phyloP scores from a whole-genome alignment of 1,140 invertebrate genomes.

The Calliphora vicina region DNA sequence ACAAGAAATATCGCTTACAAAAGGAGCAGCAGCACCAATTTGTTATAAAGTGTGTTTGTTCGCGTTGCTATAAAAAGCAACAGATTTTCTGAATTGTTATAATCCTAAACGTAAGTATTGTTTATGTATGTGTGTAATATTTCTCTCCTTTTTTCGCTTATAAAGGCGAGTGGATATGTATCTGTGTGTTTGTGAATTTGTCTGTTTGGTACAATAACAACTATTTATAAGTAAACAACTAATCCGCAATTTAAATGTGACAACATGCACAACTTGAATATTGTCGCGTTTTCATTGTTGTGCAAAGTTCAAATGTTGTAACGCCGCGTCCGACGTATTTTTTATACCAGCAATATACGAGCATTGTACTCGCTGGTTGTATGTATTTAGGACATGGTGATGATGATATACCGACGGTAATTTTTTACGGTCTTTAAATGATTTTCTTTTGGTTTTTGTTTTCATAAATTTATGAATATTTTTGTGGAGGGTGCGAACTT shows the following conservation, averaged over 20 bases:
- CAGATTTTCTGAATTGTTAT: constrained; percentile 63
- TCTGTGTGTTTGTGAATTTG: background rate
- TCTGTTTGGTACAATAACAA: background rate
- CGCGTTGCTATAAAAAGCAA: constrained; percentile 46
- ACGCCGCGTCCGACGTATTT: background rate
- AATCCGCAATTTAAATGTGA: constrained; percentile 62
- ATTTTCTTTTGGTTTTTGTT: background rate
- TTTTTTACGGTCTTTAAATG: background rate
- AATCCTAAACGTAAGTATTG: constrained; percentile 53
- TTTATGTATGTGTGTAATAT: background rate
- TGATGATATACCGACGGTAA: constrained; percentile 3
- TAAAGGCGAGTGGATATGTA: background rate
- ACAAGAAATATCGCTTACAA: background rate
- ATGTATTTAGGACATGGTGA: background rate
- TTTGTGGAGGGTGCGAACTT: too few relatives aligned
- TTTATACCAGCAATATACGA: too few relatives aligned
- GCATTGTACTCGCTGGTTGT: background rate
- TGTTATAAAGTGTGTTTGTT: background rate
- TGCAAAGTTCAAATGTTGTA: background rate
- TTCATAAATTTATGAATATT: too few relatives aligned
- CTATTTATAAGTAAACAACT: constrained; percentile 42
- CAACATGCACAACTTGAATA: constrained; percentile 56
- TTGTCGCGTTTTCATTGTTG: background rate
- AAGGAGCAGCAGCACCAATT: too few relatives aligned
- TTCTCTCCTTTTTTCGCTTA: background rate